A percentile compares a stretch with the other conserved stretches of the same genome.
Evolutionary conservation across 1,140 invertebrate species (phyloP).

Genomic region (Meloidogyne hapla): DNA sequence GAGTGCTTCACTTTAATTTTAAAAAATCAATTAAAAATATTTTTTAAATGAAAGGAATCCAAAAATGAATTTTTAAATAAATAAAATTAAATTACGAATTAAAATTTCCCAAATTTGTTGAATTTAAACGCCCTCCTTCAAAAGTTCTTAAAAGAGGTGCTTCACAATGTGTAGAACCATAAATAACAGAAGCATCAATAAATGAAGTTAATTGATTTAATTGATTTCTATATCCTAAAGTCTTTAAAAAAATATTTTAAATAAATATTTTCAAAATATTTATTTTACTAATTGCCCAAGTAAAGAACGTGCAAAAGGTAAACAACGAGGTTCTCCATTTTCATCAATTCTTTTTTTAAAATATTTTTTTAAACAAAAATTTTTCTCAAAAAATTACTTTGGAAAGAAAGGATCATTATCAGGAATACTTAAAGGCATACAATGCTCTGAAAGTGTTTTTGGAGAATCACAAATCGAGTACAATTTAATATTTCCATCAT

Average conservation of each 20-base stretch:
- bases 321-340: conserved; percentile 78
- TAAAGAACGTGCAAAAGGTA: conserved; percentile 87
- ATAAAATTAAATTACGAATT: conserved; percentile 34
- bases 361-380: no score
- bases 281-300: conserved; percentile 73
- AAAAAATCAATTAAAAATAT: no score
- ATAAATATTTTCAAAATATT: conserved; percentile 41
- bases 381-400: no score
- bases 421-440: conserved; percentile 59
- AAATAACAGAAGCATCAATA: conserved; percentile 79
- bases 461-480: conserved; percentile 61
- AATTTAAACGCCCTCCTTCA: conserved; percentile 52
- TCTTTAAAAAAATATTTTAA: conserved; percentile 27
- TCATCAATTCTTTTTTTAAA: conserved; percentile 66
- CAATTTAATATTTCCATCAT: conserved; percentile 63
- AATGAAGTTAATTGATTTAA: conserved; percentile 73
- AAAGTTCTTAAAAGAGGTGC: conserved; percentile 71
- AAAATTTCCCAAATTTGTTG: conserved; percentile 46
- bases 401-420: conserved; percentile 63
- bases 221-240: not conserved
- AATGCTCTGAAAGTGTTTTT: conserved; percentile 59
- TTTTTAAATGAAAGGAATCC: no score
- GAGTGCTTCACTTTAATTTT: conserved; percentile 46
- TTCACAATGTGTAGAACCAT: conserved; percentile 77
- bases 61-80: no score